Base-by-base conservation (phyloP, 2,888 invertebrate genomes). In the Drosophila planitibia region DNA sequence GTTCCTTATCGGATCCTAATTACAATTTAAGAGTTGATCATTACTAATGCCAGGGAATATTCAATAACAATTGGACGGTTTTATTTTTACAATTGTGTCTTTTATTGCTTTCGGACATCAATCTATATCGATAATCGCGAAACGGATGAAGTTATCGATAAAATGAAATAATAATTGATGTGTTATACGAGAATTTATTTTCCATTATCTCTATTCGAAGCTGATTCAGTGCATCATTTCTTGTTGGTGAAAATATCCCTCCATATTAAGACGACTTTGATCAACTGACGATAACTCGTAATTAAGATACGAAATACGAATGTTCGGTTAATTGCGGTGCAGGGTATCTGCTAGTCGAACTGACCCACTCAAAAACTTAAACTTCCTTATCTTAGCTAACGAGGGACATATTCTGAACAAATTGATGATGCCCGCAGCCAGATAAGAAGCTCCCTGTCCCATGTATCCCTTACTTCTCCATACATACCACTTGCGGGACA, bases 391-490 rank as follows among this genome's bases (percentile, higher is more conserved):
- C 30, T 16, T 32, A 30, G 32, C 58, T 58, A 58, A 58, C 44
- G 58, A 44, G 58, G 58, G 41, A 58, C 41, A 58, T 44, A 58
- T 22, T 58, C 22, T 7, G 22, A 44, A 44, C 58, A 58, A 58
- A 58, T 58, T 58, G 58, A 47, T 32, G 41, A 32, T 32, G 30
- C 44, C 30, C 14, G 57, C 30, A 30, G 39, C 39, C 22, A 22
- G 58, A 58, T 57, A 64, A 49, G 37, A 28, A 22, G 25, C 30
- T 2, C 3, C 32, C 28, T 37, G 25, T 51, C 54, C 47, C 52
- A 39, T 68, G 47, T 54, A 60, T 49, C 66, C 61, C 61, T 61
- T 51, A 57, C 65, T 53, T 22, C 22, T 22, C 4, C 51, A 19
- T 37, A 47, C 12, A 30, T n/a, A 58, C 58, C 32, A 57, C 39